Conservation (phyloP, 2,888 invertebrate genomes). For the Nomada flava region DNA sequence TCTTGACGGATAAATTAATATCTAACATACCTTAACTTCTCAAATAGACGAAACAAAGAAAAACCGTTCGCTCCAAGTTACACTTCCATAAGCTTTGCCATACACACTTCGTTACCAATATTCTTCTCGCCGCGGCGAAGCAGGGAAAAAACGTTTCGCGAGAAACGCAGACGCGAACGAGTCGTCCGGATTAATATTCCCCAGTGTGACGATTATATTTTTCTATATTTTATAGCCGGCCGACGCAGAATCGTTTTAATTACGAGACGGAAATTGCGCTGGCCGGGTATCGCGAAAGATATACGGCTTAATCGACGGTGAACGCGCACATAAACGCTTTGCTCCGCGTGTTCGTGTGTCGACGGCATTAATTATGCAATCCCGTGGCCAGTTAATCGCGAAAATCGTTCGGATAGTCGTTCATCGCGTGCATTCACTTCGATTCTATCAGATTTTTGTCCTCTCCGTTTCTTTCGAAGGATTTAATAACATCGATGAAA, state of each 20-base stretch:
- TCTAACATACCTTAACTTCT: constrained; percentile 1
- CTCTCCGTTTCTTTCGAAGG: neutral
- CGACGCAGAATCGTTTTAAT: constrained; percentile 43
- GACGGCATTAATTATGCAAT: constrained; percentile 53
- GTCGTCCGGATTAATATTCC: constrained; percentile 15
- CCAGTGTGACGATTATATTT: constrained; percentile 16
- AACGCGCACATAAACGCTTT: constrained; percentile 51
- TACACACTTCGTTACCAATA: neutral
- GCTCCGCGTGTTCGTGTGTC: constrained; percentile 23
- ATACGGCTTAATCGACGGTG: constrained; percentile 67
- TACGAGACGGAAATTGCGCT: constrained; percentile 17
- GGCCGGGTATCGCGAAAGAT: constrained; percentile 51
- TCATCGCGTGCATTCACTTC: neutral
- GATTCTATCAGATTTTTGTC: neutral
- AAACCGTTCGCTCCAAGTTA: too few species aligned
- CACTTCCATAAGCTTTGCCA: too few species aligned
- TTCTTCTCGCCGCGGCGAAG: neutral
- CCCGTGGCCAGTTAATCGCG: constrained; percentile 41
- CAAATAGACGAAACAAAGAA: neutral
- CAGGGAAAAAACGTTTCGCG: neutral
- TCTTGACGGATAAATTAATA: too few species aligned
- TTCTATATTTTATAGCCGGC: neutral
- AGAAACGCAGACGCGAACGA: neutral
- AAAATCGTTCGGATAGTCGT: constrained; percentile 32
- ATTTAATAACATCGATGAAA: too few species aligned